phyloP scores from a whole-genome alignment of 2,797 vertebrate species.

The Dendrocincla fuliginosa region DNA sequence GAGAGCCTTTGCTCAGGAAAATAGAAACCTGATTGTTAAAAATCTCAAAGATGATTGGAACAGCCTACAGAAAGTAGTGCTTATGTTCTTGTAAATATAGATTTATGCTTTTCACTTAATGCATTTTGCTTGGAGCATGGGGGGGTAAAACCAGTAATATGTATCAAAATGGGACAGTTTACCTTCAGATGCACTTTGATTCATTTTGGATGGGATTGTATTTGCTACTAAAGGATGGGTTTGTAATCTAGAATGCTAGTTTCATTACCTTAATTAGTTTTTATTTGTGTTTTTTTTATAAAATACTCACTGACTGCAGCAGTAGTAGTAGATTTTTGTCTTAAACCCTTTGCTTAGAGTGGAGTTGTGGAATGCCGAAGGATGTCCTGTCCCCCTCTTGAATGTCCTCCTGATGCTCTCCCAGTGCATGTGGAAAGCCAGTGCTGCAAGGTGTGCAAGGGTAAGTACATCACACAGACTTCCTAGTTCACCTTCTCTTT shows the following conservation, averaged over 20 bases:
- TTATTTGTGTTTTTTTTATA: not conserved
- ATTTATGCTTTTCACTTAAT: slow-evolving; percentile 40
- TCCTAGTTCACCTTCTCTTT: accelerated
- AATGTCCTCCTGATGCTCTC: slow-evolving; percentile 85
- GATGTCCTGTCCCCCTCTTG: slow-evolving; percentile 86
- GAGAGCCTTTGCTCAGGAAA: slow-evolving; percentile 65
- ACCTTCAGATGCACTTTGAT: not conserved
- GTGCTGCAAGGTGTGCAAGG: slow-evolving; percentile 91
- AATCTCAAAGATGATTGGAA: slow-evolving; percentile 52
- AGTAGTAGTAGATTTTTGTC: not conserved
- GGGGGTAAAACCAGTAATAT: not conserved
- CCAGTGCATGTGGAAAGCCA: slow-evolving; percentile 84
- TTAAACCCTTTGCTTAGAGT: slow-evolving; percentile 73
- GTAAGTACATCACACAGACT: slow-evolving; percentile 76
- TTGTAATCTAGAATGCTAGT: not conserved
- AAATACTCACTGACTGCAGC: not conserved
- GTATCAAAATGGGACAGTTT: not conserved
- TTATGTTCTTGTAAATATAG: slow-evolving; percentile 42
- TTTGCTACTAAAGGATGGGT: not conserved
- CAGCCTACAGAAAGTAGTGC: slow-evolving; percentile 15
- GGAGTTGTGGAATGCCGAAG: slow-evolving; percentile 89
- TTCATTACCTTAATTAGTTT: not conserved
- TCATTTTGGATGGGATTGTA: not conserved
- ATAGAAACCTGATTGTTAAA: slow-evolving; percentile 59
- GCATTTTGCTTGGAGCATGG: not conserved